A percentile compares a stretch with the other conserved stretches of the same genome.
phyloP scores from a whole-genome alignment of 2,797 vertebrate species.

The Pteronotus mesoamericanus region DNA sequence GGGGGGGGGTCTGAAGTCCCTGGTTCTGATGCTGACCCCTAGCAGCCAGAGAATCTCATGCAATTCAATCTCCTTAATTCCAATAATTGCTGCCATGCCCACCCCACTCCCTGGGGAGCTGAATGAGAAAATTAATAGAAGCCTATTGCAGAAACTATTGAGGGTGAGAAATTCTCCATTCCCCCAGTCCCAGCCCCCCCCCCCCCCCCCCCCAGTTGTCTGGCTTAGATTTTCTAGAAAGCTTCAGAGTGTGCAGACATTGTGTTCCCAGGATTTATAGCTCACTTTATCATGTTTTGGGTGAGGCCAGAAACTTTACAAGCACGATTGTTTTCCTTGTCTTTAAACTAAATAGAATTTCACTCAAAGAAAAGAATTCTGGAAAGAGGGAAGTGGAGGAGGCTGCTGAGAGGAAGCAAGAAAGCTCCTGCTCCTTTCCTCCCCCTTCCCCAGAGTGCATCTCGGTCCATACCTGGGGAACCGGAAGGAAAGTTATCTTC shows the following conservation, averaged over 20 bases:
- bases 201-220: not conserved
- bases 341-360: constrained; percentile 57
- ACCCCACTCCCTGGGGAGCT: not conserved
- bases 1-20: not conserved
- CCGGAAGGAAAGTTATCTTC: not conserved
- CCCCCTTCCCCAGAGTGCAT: not conserved
- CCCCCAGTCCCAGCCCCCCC: not conserved
- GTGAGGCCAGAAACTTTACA: constrained; percentile 64
- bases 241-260: constrained; percentile 54
- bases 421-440: not conserved
- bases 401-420: not conserved
- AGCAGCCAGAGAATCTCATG: not conserved
- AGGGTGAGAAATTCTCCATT: not conserved
- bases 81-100: rapidly evolving
- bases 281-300: constrained; percentile 74
- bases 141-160: not conserved
- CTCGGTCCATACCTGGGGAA: not conserved
- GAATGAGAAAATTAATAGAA: not conserved
- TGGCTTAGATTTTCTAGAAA: constrained; percentile 62
- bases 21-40: not conserved
- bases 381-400: not conserved
- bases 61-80: not conserved
- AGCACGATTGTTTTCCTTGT: constrained; percentile 32
- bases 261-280: constrained; percentile 77
- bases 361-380: constrained; percentile 25